phyloP scores from a whole-genome alignment of 2,113 vertebrate genomes.

The Ochotona curzoniae region DNA sequence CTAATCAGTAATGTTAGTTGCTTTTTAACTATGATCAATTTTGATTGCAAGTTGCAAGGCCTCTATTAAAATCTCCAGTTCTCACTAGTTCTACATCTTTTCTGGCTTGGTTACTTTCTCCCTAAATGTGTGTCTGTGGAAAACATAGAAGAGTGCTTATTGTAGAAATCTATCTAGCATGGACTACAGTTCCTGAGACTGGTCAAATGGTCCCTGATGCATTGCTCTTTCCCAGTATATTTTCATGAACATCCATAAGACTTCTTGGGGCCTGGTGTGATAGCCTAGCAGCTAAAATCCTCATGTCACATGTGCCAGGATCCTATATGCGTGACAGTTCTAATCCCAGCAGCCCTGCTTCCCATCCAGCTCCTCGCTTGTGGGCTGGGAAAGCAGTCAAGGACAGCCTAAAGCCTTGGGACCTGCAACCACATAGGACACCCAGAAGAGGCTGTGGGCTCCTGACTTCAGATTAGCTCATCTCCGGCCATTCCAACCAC shows the following conservation, averaged over 20 bases:
- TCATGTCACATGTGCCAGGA: too few species aligned
- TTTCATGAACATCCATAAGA: slow-evolving; percentile 62
- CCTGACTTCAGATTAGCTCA: too few species aligned
- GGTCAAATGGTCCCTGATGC: slow-evolving; percentile 42
- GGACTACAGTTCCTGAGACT: not conserved
- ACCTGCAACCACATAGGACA: too few species aligned
- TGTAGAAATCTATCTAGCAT: not conserved
- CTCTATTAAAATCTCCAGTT: not conserved
- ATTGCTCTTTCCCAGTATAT: slow-evolving; percentile 41
- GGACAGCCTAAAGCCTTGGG: too few species aligned
- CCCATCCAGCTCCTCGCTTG: too few species aligned
- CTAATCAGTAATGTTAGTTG: not conserved
- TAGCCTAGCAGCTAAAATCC: too few species aligned
- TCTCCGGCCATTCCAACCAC: too few species aligned
- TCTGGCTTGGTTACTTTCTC: not conserved
- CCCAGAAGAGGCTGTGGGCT: too few species aligned
- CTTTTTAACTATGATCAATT: not conserved
- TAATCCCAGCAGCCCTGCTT: too few species aligned
- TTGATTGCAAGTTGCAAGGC: not conserved
- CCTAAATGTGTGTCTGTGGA: not conserved
- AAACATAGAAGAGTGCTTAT: not conserved
- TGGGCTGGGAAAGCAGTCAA: too few species aligned
- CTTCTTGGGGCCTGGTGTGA: not conserved
- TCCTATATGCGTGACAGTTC: too few species aligned
- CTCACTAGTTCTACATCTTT: not conserved